A percentile compares a stretch with the other conserved stretches of the same genome.
These are phyloP conservation scores for Taxidea taxus DNA, from an alignment of 2,113 vertebrate species.

Conservation along the genomic window DNA sequence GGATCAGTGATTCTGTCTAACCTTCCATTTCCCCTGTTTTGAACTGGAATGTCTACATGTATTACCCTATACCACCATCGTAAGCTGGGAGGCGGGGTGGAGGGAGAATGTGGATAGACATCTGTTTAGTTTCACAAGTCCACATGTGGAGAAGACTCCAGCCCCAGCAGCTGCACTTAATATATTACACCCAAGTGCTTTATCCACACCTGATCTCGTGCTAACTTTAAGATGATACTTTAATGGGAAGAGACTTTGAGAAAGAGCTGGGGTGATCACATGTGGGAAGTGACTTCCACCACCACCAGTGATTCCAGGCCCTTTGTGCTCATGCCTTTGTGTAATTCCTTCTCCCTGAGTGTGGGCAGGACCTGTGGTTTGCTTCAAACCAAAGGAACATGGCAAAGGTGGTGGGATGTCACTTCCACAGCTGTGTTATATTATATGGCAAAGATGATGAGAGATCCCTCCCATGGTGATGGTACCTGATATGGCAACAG, in stretches of 20 bases:
- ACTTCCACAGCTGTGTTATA: not conserved
- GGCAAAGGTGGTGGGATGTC: not conserved
- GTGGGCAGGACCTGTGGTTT: not conserved
- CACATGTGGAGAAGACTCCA: not conserved
- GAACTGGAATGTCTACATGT: not conserved
- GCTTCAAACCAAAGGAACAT: not conserved
- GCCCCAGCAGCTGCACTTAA: not conserved
- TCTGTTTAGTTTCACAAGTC: not conserved
- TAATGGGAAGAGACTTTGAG: not conserved
- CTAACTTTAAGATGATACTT: not conserved
- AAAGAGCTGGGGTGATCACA: not conserved
- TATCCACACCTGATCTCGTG: not conserved
- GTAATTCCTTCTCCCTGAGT: not conserved
- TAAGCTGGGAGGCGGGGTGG: not conserved
- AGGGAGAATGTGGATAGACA: not conserved
- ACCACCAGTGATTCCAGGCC: not conserved
- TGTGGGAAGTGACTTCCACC: not conserved
- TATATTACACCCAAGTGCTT: not conserved
- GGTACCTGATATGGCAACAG: not conserved
- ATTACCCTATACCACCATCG: not conserved
- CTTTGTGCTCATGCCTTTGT: not conserved
- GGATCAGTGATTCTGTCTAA: not conserved
- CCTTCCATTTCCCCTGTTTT: not conserved
- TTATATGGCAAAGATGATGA: not conserved
- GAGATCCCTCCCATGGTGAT: not conserved